phyloP scores from a whole-genome alignment of 1,140 invertebrate species.

The Heliconius eleuchia region DNA sequence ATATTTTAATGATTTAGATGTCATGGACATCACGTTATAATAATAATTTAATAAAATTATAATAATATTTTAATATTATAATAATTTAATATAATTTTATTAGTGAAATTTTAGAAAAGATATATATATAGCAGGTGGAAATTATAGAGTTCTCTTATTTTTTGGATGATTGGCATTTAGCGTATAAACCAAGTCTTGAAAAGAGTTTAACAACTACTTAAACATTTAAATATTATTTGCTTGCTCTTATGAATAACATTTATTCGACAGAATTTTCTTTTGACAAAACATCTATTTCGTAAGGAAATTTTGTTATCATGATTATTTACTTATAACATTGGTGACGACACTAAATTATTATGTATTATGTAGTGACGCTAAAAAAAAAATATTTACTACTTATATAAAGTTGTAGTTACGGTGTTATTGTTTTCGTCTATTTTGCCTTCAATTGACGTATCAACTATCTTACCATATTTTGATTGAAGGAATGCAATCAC shows the following conservation, averaged over 20 bases:
- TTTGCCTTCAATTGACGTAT: slow-evolving; percentile 33
- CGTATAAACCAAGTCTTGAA: no score
- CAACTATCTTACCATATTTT: slow-evolving; percentile 36
- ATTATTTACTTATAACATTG: not conserved
- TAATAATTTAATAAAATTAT: not conserved
- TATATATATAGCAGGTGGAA: no score
- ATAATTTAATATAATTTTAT: not conserved
- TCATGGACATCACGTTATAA: not conserved
- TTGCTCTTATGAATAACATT: not conserved
- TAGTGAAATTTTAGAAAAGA: not conserved
- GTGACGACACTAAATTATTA: not conserved
- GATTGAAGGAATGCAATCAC: slow-evolving; percentile 27
- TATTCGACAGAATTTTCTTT: not conserved
- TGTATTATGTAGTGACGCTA: not conserved
- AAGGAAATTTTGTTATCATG: not conserved
- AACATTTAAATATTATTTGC: not conserved
- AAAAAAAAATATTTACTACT: not conserved
- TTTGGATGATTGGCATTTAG: no score
- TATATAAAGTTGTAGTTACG: not conserved
- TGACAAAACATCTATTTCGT: not conserved
- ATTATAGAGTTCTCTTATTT: no score
- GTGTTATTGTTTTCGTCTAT: slow-evolving; percentile 10
- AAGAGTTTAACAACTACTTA: no score
- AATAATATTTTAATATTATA: no score
- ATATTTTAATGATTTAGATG: not conserved